Evolutionary conservation across 2,797 vertebrate species (phyloP).

Genomic region (Myotis myotis): DNA sequence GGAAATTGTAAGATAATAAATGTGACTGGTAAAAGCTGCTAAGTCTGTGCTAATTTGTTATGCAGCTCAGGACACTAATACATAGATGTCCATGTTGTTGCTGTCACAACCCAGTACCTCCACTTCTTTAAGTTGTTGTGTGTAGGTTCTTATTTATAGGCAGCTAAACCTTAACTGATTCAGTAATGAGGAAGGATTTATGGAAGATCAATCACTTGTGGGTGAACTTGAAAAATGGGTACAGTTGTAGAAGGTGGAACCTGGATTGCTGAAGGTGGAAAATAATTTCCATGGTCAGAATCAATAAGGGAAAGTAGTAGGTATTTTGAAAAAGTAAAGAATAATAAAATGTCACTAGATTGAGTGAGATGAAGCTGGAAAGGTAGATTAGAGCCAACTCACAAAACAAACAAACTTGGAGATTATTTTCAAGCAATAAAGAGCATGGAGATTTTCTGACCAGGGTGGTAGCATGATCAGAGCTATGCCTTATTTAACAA

Average conservation of each 20-base stretch:
- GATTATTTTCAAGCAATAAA: neutral
- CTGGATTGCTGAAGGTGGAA: neutral
- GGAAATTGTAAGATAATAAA: neutral
- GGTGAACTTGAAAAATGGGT: neutral
- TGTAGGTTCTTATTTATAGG: neutral
- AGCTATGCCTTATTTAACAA: neutral
- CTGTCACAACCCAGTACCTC: fast-evolving
- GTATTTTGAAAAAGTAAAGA: conserved; percentile 26
- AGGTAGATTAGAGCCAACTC: neutral
- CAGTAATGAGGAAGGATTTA: neutral
- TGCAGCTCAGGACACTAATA: neutral
- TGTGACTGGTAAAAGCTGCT: neutral
- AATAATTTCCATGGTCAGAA: neutral
- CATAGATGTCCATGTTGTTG: no score
- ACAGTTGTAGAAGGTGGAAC: neutral
- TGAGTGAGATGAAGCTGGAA: neutral
- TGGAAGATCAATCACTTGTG: neutral
- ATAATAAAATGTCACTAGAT: neutral
- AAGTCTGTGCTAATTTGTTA: neutral
- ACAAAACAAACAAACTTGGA: neutral
- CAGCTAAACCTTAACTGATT: neutral
- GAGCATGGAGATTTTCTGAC: neutral
- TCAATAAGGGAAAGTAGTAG: neutral
- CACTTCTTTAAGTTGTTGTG: neutral
- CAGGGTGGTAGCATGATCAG: neutral